Base-by-base conservation (phyloP, 2,888 invertebrate species). In the Xestia rhomboidea region DNA sequence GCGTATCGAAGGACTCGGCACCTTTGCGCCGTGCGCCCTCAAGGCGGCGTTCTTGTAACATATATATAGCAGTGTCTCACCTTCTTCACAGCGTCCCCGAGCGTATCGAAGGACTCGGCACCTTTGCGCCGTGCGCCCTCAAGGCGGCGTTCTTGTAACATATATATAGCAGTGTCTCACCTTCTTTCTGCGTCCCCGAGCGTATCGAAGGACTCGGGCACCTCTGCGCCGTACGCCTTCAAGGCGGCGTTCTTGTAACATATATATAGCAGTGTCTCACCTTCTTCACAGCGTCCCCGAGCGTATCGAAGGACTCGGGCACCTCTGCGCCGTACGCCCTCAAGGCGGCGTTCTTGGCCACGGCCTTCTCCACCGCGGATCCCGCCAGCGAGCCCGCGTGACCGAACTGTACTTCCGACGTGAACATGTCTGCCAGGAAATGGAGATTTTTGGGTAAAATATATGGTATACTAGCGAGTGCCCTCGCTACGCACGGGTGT, bases 381-480 rank as follows among this genome's bases (percentile, higher is more conserved):
- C 99, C 99, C 41, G 99, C 99, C 91, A 99, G 99, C 3, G 99
- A 99, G 11, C 99, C 99, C 86, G 99, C 99, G 97, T 99, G 99
- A 0, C 99, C 99, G 95, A 99, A 99, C 95, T 99, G 99, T 18
- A 99, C 99, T 93, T 98, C 98, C 1, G 98, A 97, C 0, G 98
- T 98, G 94, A 99, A 98, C 98, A 98, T 98, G 81, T 97, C 97
- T 95, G 97, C 10, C 41, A 41, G 41, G 41, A 41, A 41, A 34
- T 34, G 34, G 34, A 34, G 34, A 34, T 34, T 34, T 34, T 34
- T 34, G 34, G 34, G 5, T 34, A 34, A 34, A 34, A 34, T 34
- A 34, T 34, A 34, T 34, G 34, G 34, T 34, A 34, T 34, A 34
- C 34, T 34, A 34, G 5, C 34, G 34, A 34, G 34, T 34, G 34